Evolutionary conservation across 92 coral and sea anemone genomes (phyloP), one percentile per base, ranked within the genome.

Genomic region (Parazoanthus swiftii): DNA sequence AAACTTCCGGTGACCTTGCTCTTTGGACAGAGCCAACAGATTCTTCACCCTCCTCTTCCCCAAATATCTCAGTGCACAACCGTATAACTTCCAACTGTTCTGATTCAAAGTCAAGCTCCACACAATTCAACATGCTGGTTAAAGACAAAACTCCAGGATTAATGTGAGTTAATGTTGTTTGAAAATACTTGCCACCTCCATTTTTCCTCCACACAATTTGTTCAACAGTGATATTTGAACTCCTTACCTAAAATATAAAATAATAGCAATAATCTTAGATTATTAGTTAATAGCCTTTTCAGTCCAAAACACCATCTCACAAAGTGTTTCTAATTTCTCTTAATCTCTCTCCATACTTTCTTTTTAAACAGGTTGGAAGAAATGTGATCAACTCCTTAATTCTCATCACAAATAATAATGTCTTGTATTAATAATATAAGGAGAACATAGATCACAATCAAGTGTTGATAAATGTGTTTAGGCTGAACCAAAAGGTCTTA

Each of bases 51-150:
- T 46, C 9, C 56, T 84, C 66, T 6, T 33, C 75, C 6, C 48
- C 78, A 71, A 84, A 84, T 71, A 84, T 84, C 67, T 70, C 79
- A 7, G 66, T 46, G 23, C 79, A 70, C 16, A 84, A 14, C 6
- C 20, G 87, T 79, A 84, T 84, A 25, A 72, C 87, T 70, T 71
- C 75, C 67, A 84, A 16, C 13, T 84, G 46, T 10, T 70, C 79
- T 48, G 46, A 37, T 26, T 84, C 87, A 84, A 84, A 84, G 79
- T 84, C 87, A 39, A 84, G 75, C 46, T 84, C 87, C 38, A 71
- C 68, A 84, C 79, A 84, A 10, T 48, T 10, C 79, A 84, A 84
- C 87, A 84, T 84, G 74, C 16, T 70, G 65, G 8, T 50, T 26
- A 20, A 71, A 56, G 8, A 48, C 6, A 8, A 77, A 67, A 14